Evolutionary conservation across 2,888 invertebrate genomes (phyloP).

Genomic region (Crocallis elinguaria): DNA sequence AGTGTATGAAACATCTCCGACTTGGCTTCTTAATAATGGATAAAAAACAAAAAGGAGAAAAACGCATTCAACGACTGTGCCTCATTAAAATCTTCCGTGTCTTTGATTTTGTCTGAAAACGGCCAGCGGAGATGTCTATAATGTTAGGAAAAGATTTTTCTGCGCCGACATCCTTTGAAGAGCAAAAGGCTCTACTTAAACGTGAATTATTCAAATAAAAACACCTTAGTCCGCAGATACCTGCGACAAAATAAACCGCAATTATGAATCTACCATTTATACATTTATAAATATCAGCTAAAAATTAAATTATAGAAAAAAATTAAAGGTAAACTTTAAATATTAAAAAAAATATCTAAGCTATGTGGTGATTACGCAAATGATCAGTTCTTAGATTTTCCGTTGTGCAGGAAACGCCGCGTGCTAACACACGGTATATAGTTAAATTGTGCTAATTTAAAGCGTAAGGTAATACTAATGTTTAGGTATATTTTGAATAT

Average conservation of each 20-base stretch:
- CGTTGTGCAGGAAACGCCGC: too few species aligned
- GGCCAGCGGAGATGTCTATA: constrained; percentile 64
- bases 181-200: constrained; percentile 32
- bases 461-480: too few species aligned
- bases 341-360: too few species aligned
- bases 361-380: too few species aligned
- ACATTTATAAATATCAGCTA: too few species aligned
- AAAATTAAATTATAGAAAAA: neutral
- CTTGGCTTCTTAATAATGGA: constrained; percentile 44
- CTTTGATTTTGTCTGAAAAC: constrained; percentile 79
- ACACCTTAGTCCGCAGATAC: constrained; percentile 20
- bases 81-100: constrained; percentile 83
- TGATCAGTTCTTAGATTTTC: too few species aligned
- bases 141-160: constrained; percentile 54
- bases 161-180: constrained; percentile 43
- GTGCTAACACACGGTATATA: too few species aligned
- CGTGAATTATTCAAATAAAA: constrained; percentile 32
- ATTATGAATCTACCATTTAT: constrained; percentile 28
- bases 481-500: too few species aligned
- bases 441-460: too few species aligned
- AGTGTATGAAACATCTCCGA: constrained; percentile 32
- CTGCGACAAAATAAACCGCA: constrained; percentile 28
- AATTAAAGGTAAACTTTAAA: neutral
- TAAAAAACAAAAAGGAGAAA: constrained; percentile 74
- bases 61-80: constrained; percentile 58